Evolutionary conservation across 2,888 invertebrate species (phyloP).

Genomic region (Synergus japonicus): DNA sequence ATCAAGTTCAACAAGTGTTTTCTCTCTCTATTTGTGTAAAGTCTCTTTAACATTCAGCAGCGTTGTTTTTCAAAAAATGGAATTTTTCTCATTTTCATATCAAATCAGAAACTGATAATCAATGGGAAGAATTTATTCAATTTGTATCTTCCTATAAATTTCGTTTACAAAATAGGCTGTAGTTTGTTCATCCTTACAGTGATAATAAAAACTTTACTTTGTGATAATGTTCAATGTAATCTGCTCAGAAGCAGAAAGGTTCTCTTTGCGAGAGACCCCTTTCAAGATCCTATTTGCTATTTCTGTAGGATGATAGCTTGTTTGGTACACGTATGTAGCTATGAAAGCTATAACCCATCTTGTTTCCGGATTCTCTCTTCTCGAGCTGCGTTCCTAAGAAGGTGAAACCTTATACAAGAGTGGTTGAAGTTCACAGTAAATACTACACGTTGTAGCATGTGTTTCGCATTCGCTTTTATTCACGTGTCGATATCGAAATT

Average conservation of each 20-base stretch:
- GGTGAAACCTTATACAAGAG: conserved; percentile 16
- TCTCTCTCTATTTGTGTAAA: neutral
- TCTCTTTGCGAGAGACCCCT: conserved; percentile 12
- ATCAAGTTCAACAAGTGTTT: neutral
- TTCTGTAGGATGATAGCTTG: conserved; percentile 26
- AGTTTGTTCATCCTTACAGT: too few species aligned
- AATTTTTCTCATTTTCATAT: neutral
- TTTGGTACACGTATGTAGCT: neutral
- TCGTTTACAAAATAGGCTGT: too few species aligned
- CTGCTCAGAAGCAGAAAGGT: neutral
- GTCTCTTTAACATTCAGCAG: neutral
- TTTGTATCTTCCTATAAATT: neutral
- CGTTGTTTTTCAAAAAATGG: neutral
- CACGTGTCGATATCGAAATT: neutral
- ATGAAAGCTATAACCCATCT: conserved; percentile 17
- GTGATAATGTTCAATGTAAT: conserved; percentile 15
- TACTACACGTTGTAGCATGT: conserved; percentile 30
- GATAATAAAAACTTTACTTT: neutral
- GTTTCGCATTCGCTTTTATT: conserved; percentile 15
- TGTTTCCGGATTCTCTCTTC: conserved; percentile 20
- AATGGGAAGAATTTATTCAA: neutral
- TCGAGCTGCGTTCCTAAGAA: neutral
- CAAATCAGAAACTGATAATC: neutral
- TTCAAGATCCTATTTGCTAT: conserved; percentile 34
- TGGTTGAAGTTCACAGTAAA: conserved; percentile 27